Evolutionary conservation across 2,113 vertebrate species (phyloP).

Genomic region (Riparia riparia): DNA sequence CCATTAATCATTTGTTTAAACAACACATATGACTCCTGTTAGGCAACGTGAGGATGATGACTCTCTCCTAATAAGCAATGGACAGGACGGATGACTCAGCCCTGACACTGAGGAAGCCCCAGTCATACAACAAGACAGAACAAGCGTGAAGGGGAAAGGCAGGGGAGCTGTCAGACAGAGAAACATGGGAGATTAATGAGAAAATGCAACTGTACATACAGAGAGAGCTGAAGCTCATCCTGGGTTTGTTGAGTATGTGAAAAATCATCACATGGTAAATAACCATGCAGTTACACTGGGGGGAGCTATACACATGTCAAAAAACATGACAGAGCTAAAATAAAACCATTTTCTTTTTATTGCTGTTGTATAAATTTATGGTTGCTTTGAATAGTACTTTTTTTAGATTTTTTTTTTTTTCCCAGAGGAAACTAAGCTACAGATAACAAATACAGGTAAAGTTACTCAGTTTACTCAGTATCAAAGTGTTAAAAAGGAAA

Average conservation of each 20-base stretch:
- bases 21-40: neutral
- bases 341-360: neutral
- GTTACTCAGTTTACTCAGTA: neutral
- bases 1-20: neutral
- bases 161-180: neutral
- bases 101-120: neutral
- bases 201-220: fast-evolving
- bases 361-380: neutral
- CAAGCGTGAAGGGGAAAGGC: neutral
- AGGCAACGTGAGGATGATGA: neutral
- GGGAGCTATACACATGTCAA: neutral
- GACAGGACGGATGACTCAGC: neutral
- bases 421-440: neutral
- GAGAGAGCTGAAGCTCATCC: neutral
- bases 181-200: fast-evolving
- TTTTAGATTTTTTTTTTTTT: neutral
- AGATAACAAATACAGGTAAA: fast-evolving
- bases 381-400: neutral
- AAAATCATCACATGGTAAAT: neutral
- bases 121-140: neutral
- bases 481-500: neutral
- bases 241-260: neutral
- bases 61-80: neutral
- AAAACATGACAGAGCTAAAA: neutral
- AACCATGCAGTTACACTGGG: neutral